Conservation (phyloP, 2,113 vertebrate species). For the Beaufortia kweichowensis region DNA sequence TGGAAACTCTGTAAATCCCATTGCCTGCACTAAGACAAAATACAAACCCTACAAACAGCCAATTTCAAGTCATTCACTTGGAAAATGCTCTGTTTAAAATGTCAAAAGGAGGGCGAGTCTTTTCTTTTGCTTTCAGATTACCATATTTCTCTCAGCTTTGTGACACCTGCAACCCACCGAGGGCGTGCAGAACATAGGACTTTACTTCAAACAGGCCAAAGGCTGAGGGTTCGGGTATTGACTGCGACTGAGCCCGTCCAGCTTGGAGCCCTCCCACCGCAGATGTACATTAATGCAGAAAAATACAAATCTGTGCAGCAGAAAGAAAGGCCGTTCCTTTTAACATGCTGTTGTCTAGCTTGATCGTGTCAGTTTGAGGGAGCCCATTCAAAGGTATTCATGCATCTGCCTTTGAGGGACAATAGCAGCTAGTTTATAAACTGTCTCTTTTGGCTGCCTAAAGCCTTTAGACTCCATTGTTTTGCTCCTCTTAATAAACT, state of each 20-base stretch:
- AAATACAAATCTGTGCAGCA: conserved; percentile 76
- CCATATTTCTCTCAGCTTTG: conserved; percentile 50
- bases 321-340: conserved; percentile 78
- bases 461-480: conserved; percentile 84
- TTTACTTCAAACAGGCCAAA: conserved; percentile 60
- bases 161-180: conserved; percentile 61
- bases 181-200: conserved; percentile 51
- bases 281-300: conserved; percentile 92
- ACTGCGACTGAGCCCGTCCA: conserved; percentile 61
- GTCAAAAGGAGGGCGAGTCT: conserved; percentile 52
- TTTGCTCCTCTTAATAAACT: conserved; percentile 93
- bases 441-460: conserved; percentile 86
- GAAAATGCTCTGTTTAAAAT: conserved; percentile 54
- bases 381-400: conserved; percentile 96
- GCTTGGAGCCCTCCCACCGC: conserved; percentile 76
- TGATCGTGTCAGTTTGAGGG: conserved; percentile 94
- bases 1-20: conserved; percentile 46
- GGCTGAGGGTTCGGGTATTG: conserved; percentile 47
- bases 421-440: conserved; percentile 91
- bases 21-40: conserved; percentile 54
- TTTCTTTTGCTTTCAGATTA: conserved; percentile 50
- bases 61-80: conserved; percentile 59
- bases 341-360: conserved; percentile 92
- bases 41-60: conserved; percentile 49
- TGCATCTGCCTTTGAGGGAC: conserved; percentile 86